phyloP scores from a whole-genome alignment of 2,888 invertebrate species.

The Cataglyphis albicans region DNA sequence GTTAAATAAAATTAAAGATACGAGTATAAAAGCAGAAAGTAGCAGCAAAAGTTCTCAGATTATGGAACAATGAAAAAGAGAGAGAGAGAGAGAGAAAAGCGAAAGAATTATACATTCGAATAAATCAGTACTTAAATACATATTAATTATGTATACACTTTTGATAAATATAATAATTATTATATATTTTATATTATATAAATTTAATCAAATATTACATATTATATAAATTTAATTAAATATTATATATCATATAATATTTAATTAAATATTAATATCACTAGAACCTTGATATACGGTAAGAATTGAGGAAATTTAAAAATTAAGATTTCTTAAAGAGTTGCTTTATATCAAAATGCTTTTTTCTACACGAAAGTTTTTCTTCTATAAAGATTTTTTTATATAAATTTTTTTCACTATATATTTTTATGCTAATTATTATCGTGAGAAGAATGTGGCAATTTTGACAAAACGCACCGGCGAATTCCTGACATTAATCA shows the following conservation, averaged over 20 bases:
- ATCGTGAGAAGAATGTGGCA: neutral
- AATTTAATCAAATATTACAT: no score
- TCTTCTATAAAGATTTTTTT: neutral
- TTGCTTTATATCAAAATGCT: neutral
- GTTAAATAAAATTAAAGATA: neutral
- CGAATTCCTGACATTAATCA: slow-evolving; percentile 34
- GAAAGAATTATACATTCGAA: neutral
- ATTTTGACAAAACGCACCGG: slow-evolving; percentile 21
- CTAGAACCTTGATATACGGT: neutral
- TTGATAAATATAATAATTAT: no score
- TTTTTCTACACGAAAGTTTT: neutral
- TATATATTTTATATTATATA: no score
- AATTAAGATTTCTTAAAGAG: slow-evolving; percentile 3
- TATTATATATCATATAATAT: no score
- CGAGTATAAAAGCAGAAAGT: no score
- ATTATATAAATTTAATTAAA: no score
- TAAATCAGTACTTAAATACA: neutral
- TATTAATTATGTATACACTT: neutral
- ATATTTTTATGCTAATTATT: neutral
- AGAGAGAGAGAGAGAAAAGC: neutral
- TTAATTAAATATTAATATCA: neutral
- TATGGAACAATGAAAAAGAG: neutral
- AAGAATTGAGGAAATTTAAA: neutral
- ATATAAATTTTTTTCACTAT: neutral
- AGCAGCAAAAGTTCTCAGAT: neutral